These are phyloP conservation scores for Anniella stebbinsi DNA, from an alignment of 2,797 vertebrate species.

Conservation along the genomic window DNA sequence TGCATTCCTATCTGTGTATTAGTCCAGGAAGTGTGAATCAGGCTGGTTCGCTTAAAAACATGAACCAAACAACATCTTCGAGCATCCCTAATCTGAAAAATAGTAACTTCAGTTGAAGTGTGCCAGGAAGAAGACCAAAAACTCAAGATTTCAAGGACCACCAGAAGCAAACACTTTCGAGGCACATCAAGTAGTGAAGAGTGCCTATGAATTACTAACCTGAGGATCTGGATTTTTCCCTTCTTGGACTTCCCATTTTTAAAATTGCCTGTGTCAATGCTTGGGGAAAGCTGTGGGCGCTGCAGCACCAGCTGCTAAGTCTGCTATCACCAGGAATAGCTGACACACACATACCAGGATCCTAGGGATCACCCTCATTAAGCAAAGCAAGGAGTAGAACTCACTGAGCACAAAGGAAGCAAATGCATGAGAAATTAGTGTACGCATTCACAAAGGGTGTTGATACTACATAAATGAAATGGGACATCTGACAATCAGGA, in stretches of 20 bases:
- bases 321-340: neutral
- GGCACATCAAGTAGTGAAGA: rapidly evolving
- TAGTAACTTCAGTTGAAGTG: neutral
- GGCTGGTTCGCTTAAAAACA: neutral
- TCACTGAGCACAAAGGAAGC: neutral
- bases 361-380: neutral
- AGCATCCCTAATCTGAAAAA: too few species aligned
- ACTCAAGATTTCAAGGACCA: neutral
- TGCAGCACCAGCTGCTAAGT: conserved; percentile 4
- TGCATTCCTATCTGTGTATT: neutral
- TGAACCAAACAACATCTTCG: neutral
- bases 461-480: neutral
- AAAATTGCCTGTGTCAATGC: neutral
- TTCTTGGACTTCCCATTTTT: rapidly evolving
- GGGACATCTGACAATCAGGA: neutral
- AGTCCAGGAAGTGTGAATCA: neutral
- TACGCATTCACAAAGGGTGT: neutral
- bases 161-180: neutral
- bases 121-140: neutral
- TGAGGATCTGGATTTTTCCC: rapidly evolving
- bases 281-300: conserved; percentile 22
- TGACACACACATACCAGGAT: rapidly evolving
- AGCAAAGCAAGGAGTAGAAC: neutral
- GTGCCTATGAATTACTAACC: neutral
- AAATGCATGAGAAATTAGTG: neutral